Evolutionary conservation across 1,140 invertebrate genomes (phyloP), one percentile per base, ranked within the genome.

Genomic region (Nebria ingens): DNA sequence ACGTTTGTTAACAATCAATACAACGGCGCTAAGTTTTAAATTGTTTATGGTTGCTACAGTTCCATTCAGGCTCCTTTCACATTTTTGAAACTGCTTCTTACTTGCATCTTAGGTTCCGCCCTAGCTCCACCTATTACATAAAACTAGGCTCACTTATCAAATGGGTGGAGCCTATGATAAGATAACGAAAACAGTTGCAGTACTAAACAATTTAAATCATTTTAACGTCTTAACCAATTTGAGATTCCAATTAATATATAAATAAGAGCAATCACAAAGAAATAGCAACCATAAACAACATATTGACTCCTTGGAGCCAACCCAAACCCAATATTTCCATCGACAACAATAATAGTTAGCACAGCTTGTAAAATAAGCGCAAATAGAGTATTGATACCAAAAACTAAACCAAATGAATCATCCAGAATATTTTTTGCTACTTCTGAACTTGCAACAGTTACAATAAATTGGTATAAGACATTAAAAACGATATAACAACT

Each of bases 321-420:
- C 34, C 59, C 58, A n/a, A 78, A 71, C 11, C 66, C 68, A 21
- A 71, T 56, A 29, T 55, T 61, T 45, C 67, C 68, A 58, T 64
- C 68, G 6, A 81, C 76, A 4, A 94, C 81, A 13, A 88, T 67
- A 1, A 84, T 62, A 0, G 89, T 95, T 2, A 95, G 65, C 19
- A 91, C 61, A 9, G 85, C 83, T 71, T 95, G 90, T 1, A 93
- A 63, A 1, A 79, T 61, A 0, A 94, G 73, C n/a, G 89, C 88
- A 0, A 91, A 22, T 53, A 95, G 86, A 0, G 86, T 92, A 70
- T 94, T 96, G 45, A 93, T 76, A 4, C 92, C 93, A 73, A 96
- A 95, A 59, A 97, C 84, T 9, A 95, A 71, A 2, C 88, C 91
- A 67, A 90, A 93, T 68, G 89, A 89, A 56, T 93, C 87, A 61